Evolutionary conservation across 2,797 vertebrate species (phyloP).

Genomic region (Syngnathus acus): DNA sequence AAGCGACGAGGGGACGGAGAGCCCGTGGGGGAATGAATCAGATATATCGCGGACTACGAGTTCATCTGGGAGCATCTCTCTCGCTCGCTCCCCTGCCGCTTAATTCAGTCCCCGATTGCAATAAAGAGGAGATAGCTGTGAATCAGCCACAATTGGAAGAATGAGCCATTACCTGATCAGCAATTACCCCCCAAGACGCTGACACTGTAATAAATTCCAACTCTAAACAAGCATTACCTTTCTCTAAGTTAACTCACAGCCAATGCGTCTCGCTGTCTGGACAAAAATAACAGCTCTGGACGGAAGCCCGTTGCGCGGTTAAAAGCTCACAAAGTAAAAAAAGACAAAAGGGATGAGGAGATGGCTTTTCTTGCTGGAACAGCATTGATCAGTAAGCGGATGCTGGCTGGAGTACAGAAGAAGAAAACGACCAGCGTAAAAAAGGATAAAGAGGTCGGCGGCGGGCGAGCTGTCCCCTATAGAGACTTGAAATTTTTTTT

Average conservation of each 20-base stretch:
- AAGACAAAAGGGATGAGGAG: slow-evolving; percentile 15
- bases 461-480: slow-evolving; percentile 8
- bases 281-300: neutral
- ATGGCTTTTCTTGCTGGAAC: slow-evolving; percentile 23
- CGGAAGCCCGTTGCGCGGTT: neutral
- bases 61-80: slow-evolving; percentile 14
- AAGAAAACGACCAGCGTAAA: slow-evolving; percentile 11
- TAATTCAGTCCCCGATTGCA: slow-evolving; percentile 37
- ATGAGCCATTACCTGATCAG: slow-evolving; percentile 45
- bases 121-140: slow-evolving; percentile 25
- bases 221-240: neutral
- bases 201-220: slow-evolving; percentile 1
- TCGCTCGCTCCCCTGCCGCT: slow-evolving; percentile 17
- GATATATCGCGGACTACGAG: slow-evolving; percentile 30
- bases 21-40: slow-evolving; percentile 37
- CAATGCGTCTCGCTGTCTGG: neutral
- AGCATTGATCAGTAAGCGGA: slow-evolving; percentile 22
- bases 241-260: neutral
- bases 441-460: slow-evolving; percentile 16
- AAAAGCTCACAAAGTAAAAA: slow-evolving; percentile 2
- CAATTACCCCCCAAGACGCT: slow-evolving; percentile 11
- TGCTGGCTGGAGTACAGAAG: slow-evolving; percentile 14
- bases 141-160: slow-evolving; percentile 35
- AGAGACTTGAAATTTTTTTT: neutral
- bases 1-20: slow-evolving; percentile 45